Conservation (phyloP, 2,888 invertebrate genomes). For the Hybos culiciformis region DNA sequence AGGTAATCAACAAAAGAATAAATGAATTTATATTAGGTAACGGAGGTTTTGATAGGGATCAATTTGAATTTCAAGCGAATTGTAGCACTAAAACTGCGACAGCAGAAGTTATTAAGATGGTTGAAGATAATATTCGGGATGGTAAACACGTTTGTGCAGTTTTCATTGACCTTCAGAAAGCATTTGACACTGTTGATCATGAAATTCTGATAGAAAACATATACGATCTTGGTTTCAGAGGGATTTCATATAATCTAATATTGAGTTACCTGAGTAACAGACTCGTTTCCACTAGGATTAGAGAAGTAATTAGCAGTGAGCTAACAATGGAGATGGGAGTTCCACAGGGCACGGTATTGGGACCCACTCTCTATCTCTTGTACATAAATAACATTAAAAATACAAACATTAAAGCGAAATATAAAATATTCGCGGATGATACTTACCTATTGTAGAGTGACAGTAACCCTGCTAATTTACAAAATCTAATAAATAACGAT, state of each 20-base stretch:
- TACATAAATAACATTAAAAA: not conserved
- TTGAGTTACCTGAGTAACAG: not conserved
- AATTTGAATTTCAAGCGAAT: too few relatives aligned
- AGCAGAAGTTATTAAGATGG: too few relatives aligned
- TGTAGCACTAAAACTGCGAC: too few relatives aligned
- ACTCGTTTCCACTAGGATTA: not conserved
- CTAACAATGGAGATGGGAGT: not conserved
- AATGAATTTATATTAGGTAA: too few relatives aligned
- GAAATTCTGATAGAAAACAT: constrained; percentile 1
- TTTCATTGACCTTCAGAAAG: too few relatives aligned
- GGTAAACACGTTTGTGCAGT: too few relatives aligned
- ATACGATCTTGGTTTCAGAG: not conserved
- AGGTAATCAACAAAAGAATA: too few relatives aligned
- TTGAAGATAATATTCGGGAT: too few relatives aligned
- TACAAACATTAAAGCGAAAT: not conserved
- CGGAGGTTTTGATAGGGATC: too few relatives aligned
- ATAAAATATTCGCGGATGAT: not conserved
- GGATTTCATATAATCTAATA: not conserved
- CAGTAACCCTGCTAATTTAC: not conserved
- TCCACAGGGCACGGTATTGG: too few relatives aligned
- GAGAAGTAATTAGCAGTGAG: not conserved
- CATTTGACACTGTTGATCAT: too few relatives aligned
- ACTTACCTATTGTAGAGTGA: not conserved
- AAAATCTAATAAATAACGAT: not conserved
- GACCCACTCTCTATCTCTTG: too few relatives aligned